Evolutionary conservation across 2,797 vertebrate genomes (phyloP), one percentile per base, ranked within the genome.

Genomic region (Hypotaenidia okinawae): DNA sequence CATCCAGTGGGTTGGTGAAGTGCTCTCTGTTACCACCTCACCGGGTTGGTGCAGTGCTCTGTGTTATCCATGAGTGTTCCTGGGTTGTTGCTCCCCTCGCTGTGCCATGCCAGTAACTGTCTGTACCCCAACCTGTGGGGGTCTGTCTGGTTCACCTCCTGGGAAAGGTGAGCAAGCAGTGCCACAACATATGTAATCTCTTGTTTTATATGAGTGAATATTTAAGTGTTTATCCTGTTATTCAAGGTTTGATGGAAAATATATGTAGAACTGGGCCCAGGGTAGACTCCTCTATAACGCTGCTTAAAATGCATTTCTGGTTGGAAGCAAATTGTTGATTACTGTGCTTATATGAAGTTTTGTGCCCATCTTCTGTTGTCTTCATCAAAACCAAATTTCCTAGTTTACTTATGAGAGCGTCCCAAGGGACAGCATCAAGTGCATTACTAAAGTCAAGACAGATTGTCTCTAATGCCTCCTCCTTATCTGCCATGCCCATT

Each of bases 401-500:
- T 58, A 16, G 45, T 75, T 93, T 68, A 64, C 87, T 72, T 32
- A 1, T 5, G 72, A 55, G 32, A 73, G 18, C 37, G 57, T 91
- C 68, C 33, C 0, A 0, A 51, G 58, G 58, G 51, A 74, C 12
- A 54, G 28, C 58, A 77, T 16, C 43, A 22, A 80, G 54, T 23
- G 79, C 68, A 41, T 45, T 24, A 43, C 61, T 75, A 2, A 24
- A 93, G 69, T 39, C 51, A 73, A 67, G 93, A 90, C 37, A 67
- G 39, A 76, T 89, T 73, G 47, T 67, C 33, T 76, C 51, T 30
- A 24, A 17, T 73, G 85, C 41, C 24, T 93, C 21, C 30, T 43
- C 74, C 59, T 90, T 76, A 69, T 73, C 92, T 92, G 32, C 67
- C 67, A 62, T 69, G 23, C 18, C 69, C 63, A 73, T 94, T 97